Evolutionary conservation across 2,797 vertebrate genomes (phyloP), one percentile per base, ranked within the genome.

Genomic region (Bovichtus variegatus): DNA sequence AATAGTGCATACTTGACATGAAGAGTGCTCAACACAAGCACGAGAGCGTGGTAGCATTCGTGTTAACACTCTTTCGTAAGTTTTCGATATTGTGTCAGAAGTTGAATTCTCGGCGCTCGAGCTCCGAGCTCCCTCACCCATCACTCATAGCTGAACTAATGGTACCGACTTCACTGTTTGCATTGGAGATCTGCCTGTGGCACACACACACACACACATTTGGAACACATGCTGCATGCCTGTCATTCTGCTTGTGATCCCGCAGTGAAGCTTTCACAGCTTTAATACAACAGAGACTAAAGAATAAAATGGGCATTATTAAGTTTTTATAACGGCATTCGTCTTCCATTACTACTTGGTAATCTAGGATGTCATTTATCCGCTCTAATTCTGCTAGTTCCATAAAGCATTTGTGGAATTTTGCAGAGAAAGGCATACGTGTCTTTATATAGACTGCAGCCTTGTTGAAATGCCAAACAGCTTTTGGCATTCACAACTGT

Each of bases 401-500:
- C 62, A 76, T 55, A 9, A 87, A 84, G 81, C 84, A 86, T 91
- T 27, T 60, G 62, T 64, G 84, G 89, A 92, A 93, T 92, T 74
- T 46, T 83, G 84, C 82, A 87, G 84, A 89, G 87, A 87, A 89
- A 90, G 80, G 78, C 85, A 80, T 71, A 78, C 21, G 78, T 69
- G 62, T 84, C 85, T 89, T 89, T 92, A 87, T 92, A 75, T 92
- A 91, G 91, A 87, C 79, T 47, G 27, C 0, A 41, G 81, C 58
- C 84, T 78, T 78, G 87, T 73, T 73, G 68, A 85, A 91, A 93
- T 91, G 86, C 90, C 87, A 85, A 81, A 65, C 71, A 72, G 85
- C 78, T 83, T 51, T 23, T 83, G 87, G 90, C 89, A 93, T 92
- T 83, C 83, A 80, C 91, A 94, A 90, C 89, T 93, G 93, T 86